phyloP scores from a whole-genome alignment of 30 jellyfish, hydroid and myxozoan genomes.

The Pseudorhiza aurosa region DNA sequence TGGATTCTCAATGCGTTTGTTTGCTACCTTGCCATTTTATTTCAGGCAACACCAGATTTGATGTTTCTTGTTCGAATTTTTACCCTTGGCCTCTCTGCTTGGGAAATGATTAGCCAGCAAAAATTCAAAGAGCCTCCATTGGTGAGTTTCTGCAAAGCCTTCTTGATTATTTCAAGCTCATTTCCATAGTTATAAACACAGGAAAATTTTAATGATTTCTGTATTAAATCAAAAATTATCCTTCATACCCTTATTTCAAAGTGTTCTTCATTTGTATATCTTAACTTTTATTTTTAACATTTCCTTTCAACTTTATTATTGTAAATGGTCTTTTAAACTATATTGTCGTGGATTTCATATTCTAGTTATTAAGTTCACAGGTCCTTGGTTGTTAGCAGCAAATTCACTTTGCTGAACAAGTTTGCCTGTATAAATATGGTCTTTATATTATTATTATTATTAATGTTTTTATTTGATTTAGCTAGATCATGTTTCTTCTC shows the following conservation, averaged over 20 bases:
- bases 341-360: too few species aligned
- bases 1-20: too few species aligned
- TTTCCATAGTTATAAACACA: not conserved
- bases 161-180: not conserved
- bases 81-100: constrained; percentile 75
- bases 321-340: too few species aligned
- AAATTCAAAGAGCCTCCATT: constrained; percentile 78
- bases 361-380: too few species aligned
- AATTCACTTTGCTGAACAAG: too few species aligned
- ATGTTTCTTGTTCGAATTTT: constrained; percentile 76
- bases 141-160: constrained; percentile 41
- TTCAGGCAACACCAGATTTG: constrained; percentile 88
- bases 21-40: too few species aligned
- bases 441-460: too few species aligned
- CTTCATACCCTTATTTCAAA: not conserved
- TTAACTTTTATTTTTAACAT: too few species aligned
- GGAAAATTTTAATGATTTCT: not conserved
- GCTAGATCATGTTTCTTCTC: not conserved
- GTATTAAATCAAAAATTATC: not conserved
- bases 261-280: too few species aligned
- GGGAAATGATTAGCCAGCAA: constrained; percentile 89
- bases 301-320: too few species aligned
- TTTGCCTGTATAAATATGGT: too few species aligned
- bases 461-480: not conserved
- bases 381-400: too few species aligned